Conservation (phyloP, 2,888 invertebrate species). For the Andricus curvator region DNA sequence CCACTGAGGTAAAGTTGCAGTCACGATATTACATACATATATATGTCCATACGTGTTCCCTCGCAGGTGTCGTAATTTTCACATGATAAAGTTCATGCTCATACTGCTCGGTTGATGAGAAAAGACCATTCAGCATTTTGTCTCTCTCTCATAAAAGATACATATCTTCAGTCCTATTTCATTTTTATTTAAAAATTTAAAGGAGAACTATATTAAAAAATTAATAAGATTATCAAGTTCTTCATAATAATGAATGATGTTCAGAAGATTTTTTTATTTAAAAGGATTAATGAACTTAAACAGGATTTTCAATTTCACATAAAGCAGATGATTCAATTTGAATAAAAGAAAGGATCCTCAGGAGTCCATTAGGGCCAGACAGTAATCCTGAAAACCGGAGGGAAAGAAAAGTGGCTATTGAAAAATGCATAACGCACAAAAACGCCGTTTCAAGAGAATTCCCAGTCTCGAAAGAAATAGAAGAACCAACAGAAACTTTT, state of each 20-base stretch:
- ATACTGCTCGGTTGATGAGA: not conserved
- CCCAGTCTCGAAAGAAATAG: not conserved
- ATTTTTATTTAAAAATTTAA: too few species aligned
- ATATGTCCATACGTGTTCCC: not conserved
- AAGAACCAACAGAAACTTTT: not conserved
- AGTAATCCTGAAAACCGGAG: not conserved
- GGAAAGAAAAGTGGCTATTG: not conserved
- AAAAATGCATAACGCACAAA: conserved; percentile 4
- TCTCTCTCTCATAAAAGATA: not conserved
- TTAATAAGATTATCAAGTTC: not conserved
- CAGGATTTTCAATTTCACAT: not conserved
- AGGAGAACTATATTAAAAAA: too few species aligned
- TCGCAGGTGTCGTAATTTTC: not conserved
- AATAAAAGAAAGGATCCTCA: not conserved
- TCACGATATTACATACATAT: not conserved
- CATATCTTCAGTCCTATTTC: too few species aligned
- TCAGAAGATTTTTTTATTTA: not conserved
- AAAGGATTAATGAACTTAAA: not conserved
- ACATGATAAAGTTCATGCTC: not conserved
- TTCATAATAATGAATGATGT: not conserved
- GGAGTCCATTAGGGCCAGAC: not conserved
- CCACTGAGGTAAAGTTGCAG: not conserved
- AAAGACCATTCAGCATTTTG: not conserved
- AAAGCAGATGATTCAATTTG: not conserved
- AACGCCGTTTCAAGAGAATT: not conserved